phyloP scores from a whole-genome alignment of 2,113 vertebrate genomes.

The human (Homo sapiens) region DNA sequence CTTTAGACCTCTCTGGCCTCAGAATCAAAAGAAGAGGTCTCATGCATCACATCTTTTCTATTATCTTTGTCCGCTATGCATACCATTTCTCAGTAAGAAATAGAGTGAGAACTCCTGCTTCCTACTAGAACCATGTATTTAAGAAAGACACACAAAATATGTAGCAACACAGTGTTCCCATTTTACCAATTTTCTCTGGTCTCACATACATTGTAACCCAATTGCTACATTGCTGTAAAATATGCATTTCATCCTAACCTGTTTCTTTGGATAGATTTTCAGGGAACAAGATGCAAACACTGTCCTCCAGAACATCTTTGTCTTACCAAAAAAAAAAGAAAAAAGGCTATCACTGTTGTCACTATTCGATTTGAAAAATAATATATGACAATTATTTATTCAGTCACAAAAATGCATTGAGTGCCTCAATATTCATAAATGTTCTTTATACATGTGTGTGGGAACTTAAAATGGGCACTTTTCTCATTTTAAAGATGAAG shows the following conservation, averaged over 20 bases:
- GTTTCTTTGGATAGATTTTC: background rate
- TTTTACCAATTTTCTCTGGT: background rate
- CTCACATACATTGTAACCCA: background rate
- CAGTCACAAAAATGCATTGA: conserved; percentile 14
- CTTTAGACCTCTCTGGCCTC: conserved; percentile 30
- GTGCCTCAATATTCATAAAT: background rate
- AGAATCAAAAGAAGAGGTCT: conserved; percentile 15
- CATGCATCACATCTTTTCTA: background rate
- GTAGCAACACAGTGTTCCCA: background rate
- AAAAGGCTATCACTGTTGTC: background rate
- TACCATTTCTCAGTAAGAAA: conserved; percentile 9
- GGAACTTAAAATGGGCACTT: background rate
- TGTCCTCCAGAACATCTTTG: background rate
- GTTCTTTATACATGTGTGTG: background rate
- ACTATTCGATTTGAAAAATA: conserved; percentile 27
- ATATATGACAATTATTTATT: conserved; percentile 45
- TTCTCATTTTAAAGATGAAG: conserved; percentile 36
- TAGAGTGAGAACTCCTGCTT: background rate
- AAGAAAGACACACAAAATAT: conserved; percentile 8
- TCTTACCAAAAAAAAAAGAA: background rate
- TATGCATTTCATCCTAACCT: background rate
- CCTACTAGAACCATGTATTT: background rate
- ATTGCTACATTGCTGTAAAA: background rate
- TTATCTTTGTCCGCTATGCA: background rate
- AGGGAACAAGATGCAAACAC: background rate